These are phyloP conservation scores for Eristalis tenax DNA, from an alignment of 2,888 invertebrate species.

Conservation along the genomic window DNA sequence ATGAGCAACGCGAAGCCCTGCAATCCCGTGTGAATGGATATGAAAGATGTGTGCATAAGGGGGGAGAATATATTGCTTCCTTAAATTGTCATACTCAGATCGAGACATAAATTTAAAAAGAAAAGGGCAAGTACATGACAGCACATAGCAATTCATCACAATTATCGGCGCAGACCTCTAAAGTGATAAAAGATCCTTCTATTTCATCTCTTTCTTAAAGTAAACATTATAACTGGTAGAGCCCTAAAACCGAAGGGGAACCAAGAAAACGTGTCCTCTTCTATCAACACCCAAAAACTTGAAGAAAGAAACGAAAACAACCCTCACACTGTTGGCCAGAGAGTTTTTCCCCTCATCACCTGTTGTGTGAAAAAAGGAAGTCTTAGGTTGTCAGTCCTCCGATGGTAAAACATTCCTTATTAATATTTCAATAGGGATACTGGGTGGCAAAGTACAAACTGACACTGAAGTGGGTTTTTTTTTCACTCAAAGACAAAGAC, in stretches of 20 bases:
- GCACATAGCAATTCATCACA: constrained; percentile 3
- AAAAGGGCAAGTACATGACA: not conserved
- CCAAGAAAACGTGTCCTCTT: constrained; percentile 2
- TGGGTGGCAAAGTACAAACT: not conserved
- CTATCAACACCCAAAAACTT: not conserved
- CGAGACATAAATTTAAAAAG: not conserved
- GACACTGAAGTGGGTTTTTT: constrained; percentile 9
- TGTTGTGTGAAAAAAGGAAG: constrained; percentile 10
- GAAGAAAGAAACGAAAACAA: not conserved
- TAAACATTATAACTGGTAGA: constrained; percentile 4
- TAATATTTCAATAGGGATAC: constrained; percentile 15
- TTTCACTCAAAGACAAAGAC: not conserved
- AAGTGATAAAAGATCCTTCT: not conserved
- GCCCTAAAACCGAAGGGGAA: not conserved
- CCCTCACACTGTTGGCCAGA: not conserved
- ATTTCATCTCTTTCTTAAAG: not conserved
- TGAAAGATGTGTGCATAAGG: not conserved
- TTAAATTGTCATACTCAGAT: not conserved
- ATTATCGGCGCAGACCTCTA: constrained; percentile 6
- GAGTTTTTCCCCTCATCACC: constrained; percentile 12
- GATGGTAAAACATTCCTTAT: constrained; percentile 1
- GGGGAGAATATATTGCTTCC: not conserved
- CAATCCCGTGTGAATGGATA: not conserved
- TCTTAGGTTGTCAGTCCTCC: constrained; percentile 7
- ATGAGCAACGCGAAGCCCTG: not conserved